Percentiles rank a stretch among this genome's conserved stretches.
phyloP scores from a whole-genome alignment of 2,888 invertebrate genomes.

The Dyspetes luteomarginatus region DNA sequence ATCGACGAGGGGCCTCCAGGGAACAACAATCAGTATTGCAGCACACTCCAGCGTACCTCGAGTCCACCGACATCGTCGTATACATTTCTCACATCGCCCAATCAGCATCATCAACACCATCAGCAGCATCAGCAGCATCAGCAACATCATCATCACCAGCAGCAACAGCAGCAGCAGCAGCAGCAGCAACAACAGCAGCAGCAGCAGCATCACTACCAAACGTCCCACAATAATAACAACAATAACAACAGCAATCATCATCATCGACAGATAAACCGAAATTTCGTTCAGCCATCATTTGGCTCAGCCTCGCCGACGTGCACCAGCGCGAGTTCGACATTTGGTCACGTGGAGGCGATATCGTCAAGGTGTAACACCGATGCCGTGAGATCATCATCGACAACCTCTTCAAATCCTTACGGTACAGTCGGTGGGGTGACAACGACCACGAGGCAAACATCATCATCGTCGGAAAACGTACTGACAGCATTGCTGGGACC shows the following conservation, averaged over 20 bases:
- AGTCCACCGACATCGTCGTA: conserved; percentile 61
- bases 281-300: conserved; percentile 61
- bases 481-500: conserved; percentile 72
- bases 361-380: conserved; percentile 72
- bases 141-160: conserved; percentile 46
- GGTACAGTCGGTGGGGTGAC: conserved; percentile 60
- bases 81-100: conserved; percentile 39
- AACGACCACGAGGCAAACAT: conserved; percentile 35
- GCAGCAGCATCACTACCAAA: conserved; percentile 56
- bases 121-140: conserved; percentile 67
- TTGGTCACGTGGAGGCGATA: conserved; percentile 74
- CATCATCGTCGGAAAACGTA: conserved; percentile 66
- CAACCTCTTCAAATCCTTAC: conserved; percentile 62
- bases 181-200: conserved; percentile 57
- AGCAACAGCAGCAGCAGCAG: conserved; percentile 62
- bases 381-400: conserved; percentile 67
- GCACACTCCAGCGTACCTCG: conserved; percentile 65
- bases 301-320: conserved; percentile 68
- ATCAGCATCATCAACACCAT: conserved; percentile 59
- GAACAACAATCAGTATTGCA: conserved; percentile 74
- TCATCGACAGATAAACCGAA: conserved; percentile 64
- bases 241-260: conserved; percentile 58
- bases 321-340: conserved; percentile 70
- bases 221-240: conserved; percentile 52
- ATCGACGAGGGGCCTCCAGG: conserved; percentile 80